Conservation (phyloP, 1,140 invertebrate genomes). For the Drosophila mojavensis region DNA sequence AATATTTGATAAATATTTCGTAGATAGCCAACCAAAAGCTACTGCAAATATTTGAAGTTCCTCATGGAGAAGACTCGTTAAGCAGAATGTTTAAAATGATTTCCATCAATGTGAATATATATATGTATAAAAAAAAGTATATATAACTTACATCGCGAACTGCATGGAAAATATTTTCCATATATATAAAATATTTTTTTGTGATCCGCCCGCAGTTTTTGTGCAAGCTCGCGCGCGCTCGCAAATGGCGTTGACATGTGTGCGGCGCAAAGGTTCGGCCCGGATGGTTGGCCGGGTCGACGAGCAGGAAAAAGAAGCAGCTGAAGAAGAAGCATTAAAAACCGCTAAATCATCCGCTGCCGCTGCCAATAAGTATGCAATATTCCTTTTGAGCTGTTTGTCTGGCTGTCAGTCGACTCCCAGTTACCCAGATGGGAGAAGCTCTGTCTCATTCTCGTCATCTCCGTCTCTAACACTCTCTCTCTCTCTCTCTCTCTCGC, state of each 20-base stretch:
- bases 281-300: conserved; percentile 16
- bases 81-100: conserved; percentile 44
- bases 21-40: conserved; percentile 10
- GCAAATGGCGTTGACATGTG: conserved; percentile 71
- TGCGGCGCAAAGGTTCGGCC: conserved; percentile 38
- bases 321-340: conserved; percentile 63
- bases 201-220: conserved; percentile 25
- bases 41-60: conserved; percentile 31
- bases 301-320: conserved; percentile 1
- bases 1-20: conserved; percentile 10
- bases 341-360: conserved; percentile 74
- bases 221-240: conserved; percentile 42
- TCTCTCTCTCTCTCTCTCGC: neutral
- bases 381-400: conserved; percentile 67
- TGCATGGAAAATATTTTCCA: conserved; percentile 30
- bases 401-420: conserved; percentile 52
- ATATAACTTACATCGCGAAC: neutral
- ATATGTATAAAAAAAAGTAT: neutral
- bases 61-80: conserved; percentile 34
- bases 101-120: conserved; percentile 42
- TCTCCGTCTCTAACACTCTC: too few species aligned
- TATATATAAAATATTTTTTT: neutral
- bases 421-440: neutral
- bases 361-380: conserved; percentile 75
- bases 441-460: too few species aligned